These are phyloP conservation scores for Acanthopagrus latus DNA, from an alignment of 2,797 vertebrate genomes.

Conservation along the genomic window DNA sequence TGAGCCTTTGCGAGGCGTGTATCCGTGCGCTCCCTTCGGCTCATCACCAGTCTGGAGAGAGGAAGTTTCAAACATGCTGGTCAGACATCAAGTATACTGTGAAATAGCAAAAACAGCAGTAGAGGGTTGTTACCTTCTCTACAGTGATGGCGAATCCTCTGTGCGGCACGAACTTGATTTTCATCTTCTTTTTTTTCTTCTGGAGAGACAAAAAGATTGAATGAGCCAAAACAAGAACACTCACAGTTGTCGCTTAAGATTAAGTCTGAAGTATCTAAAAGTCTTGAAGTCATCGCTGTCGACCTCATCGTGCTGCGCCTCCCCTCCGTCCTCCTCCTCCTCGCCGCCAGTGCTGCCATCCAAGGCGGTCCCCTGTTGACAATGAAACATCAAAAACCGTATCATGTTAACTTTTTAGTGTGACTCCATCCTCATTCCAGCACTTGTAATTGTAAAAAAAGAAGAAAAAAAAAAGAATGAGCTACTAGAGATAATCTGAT, in stretches of 20 bases:
- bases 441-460: background rate
- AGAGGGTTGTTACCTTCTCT: slow-evolving; percentile 53
- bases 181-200: slow-evolving; percentile 71
- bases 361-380: slow-evolving; percentile 49
- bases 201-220: slow-evolving; percentile 28
- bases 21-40: slow-evolving; percentile 60
- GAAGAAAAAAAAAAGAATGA: no score
- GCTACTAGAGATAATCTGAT: no score
- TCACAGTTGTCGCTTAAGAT: background rate
- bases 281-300: background rate
- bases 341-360: slow-evolving; percentile 33
- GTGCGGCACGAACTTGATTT: slow-evolving; percentile 67
- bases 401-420: background rate
- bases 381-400: background rate
- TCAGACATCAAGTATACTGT: background rate
- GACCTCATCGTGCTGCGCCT: slow-evolving; percentile 15
- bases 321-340: slow-evolving; percentile 41
- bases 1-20: slow-evolving; percentile 52
- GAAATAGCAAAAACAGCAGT: background rate
- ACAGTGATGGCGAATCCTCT: slow-evolving; percentile 65
- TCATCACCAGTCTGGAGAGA: slow-evolving; percentile 26
- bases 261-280: background rate
- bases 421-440: no score
- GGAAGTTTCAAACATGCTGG: background rate
- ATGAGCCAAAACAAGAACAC: background rate